Evolutionary conservation across 2,888 invertebrate species (phyloP).

Genomic region (Allolobophora icterica): DNA sequence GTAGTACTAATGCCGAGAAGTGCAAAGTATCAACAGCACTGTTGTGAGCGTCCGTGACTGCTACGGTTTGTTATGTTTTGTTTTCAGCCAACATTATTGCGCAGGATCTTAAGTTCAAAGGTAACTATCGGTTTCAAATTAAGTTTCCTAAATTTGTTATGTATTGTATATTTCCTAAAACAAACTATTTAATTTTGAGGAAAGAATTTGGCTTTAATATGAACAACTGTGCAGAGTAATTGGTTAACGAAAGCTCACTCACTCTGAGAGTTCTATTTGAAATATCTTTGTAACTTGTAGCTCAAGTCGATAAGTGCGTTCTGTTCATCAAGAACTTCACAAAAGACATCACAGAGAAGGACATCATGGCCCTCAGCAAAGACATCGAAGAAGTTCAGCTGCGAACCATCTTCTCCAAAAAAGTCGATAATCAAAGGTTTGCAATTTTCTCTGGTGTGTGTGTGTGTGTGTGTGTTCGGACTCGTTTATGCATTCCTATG

Average conservation of each 20-base stretch:
- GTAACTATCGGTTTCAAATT: neutral
- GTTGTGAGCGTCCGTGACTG: no score
- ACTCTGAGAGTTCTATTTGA: neutral
- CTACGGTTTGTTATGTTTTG: neutral
- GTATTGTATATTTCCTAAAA: neutral
- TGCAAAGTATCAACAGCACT: neutral
- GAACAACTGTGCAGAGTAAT: neutral
- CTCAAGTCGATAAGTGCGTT: neutral
- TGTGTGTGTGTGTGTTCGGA: no score
- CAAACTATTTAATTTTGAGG: no score
- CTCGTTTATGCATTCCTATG: no score
- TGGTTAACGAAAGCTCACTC: neutral
- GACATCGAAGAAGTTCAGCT: neutral
- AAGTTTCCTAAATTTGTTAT: neutral
- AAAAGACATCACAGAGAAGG: neutral
- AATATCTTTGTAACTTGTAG: neutral
- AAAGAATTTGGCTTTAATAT: neutral
- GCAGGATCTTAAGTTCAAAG: neutral
- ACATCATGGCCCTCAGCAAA: neutral
- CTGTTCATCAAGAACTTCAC: conserved; percentile 13
- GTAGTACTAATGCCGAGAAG: neutral
- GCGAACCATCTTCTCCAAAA: neutral
- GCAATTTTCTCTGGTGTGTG: neutral
- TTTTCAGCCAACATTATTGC: neutral
- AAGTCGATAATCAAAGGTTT: neutral